Evolutionary conservation across 2,113 vertebrate species (phyloP).

Genomic region (Sus scrofa): DNA sequence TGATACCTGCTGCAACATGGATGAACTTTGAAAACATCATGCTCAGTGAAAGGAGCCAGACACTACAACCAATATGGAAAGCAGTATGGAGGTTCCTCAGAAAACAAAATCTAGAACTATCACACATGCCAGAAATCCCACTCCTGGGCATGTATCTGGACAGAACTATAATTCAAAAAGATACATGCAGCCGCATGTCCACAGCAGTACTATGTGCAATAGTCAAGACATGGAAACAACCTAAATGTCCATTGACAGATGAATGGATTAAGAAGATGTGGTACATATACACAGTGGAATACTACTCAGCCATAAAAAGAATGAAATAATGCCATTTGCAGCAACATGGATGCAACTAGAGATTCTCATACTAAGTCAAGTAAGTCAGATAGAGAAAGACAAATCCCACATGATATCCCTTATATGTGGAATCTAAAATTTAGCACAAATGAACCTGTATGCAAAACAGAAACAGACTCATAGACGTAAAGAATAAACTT

Average conservation of each 20-base stretch:
- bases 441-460: neutral
- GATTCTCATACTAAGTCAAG: neutral
- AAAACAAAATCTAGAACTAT: too few relatives aligned
- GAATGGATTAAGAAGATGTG: neutral
- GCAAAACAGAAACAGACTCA: neutral
- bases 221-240: too few relatives aligned
- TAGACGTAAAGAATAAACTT: neutral
- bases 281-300: neutral
- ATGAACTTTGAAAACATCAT: too few relatives aligned
- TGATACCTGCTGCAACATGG: too few relatives aligned
- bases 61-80: too few relatives aligned
- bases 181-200: too few relatives aligned
- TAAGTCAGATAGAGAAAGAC: neutral
- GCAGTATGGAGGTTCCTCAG: too few relatives aligned
- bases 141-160: too few relatives aligned
- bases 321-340: neutral
- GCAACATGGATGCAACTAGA: neutral
- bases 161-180: too few relatives aligned
- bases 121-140: too few relatives aligned
- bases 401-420: neutral
- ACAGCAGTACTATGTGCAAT: too few relatives aligned
- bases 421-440: neutral
- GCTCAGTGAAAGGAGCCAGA: too few relatives aligned
- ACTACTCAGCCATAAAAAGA: neutral
- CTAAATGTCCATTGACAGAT: neutral